Evolutionary conservation across 1,140 invertebrate species (phyloP).

Genomic region (Drosophila ambigua): DNA sequence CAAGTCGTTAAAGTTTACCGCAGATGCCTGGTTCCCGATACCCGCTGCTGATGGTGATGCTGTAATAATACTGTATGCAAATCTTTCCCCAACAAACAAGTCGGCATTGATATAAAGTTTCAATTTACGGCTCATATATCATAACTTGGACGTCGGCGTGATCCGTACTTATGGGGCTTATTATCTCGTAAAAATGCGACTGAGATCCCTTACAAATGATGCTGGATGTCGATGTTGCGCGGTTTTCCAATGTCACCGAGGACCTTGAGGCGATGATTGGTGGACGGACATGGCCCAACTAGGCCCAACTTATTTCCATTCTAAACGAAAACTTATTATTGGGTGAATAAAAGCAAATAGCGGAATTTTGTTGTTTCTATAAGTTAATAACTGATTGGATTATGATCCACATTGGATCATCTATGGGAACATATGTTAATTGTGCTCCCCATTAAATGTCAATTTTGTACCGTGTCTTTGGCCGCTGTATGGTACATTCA

Average conservation of each 20-base stretch:
- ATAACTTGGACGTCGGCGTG: conserved; percentile 49
- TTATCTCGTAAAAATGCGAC: conserved; percentile 70
- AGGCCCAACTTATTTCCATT: not conserved
- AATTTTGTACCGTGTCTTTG: too few species aligned
- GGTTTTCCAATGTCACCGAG: conserved; percentile 28
- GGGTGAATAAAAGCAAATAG: too few species aligned
- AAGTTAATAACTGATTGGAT: too few species aligned
- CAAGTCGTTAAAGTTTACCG: conserved; percentile 68
- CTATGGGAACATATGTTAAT: too few species aligned
- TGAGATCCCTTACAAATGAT: conserved; percentile 51
- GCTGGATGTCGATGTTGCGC: conserved; percentile 25
- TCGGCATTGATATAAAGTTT: conserved; percentile 74
- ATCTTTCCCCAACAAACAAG: conserved; percentile 49
- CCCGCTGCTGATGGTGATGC: conserved; percentile 38
- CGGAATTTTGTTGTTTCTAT: too few species aligned
- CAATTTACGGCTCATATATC: conserved; percentile 81
- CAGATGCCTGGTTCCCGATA: conserved; percentile 31
- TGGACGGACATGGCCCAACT: conserved; percentile 13
- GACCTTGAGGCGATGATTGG: conserved; percentile 45
- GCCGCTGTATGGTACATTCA: too few species aligned
- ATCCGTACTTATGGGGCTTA: conserved; percentile 56
- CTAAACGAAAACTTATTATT: not conserved
- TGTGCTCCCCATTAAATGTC: too few species aligned
- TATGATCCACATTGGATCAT: too few species aligned
- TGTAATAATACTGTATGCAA: conserved; percentile 81